phyloP scores from a whole-genome alignment of 2,797 vertebrate genomes.

The Diceros bicornis region DNA sequence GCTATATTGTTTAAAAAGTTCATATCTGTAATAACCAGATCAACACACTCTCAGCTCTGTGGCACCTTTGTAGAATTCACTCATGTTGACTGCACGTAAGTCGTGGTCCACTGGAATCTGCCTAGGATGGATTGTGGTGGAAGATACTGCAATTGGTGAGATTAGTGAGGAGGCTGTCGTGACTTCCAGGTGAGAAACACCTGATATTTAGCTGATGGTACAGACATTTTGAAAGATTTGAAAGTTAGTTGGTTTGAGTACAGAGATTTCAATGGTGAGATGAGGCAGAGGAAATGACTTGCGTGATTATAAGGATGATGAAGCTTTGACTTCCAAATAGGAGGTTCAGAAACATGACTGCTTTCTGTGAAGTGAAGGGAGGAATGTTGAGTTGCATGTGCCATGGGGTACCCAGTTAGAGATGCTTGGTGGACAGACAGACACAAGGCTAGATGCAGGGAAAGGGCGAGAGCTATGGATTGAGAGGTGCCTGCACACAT shows the following conservation, averaged over 20 bases:
- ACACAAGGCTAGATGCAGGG: rapidly evolving
- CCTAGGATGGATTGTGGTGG: no score
- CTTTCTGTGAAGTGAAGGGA: not conserved
- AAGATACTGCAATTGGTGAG: not conserved
- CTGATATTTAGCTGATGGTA: not conserved
- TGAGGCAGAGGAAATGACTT: not conserved
- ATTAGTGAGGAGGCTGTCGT: rapidly evolving
- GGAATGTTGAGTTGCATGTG: not conserved
- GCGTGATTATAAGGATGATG: rapidly evolving
- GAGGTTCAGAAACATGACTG: rapidly evolving
- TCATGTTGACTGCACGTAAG: no score
- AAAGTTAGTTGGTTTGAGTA: not conserved
- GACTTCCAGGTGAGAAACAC: not conserved
- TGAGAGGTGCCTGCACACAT: no score
- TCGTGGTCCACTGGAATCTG: not conserved
- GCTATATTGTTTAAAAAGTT: not conserved
- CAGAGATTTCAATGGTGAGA: rapidly evolving
- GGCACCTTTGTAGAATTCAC: not conserved
- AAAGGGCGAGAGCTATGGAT: rapidly evolving
- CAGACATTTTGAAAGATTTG: not conserved
- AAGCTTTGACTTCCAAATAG: rapidly evolving
- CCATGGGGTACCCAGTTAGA: rapidly evolving
- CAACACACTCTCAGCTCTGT: not conserved
- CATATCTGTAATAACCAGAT: not conserved
- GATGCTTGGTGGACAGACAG: rapidly evolving